Percentiles rank a stretch among this genome's conserved stretches.
Evolutionary conservation across 2,113 vertebrate species (phyloP).

Genomic region (Pagrus major): DNA sequence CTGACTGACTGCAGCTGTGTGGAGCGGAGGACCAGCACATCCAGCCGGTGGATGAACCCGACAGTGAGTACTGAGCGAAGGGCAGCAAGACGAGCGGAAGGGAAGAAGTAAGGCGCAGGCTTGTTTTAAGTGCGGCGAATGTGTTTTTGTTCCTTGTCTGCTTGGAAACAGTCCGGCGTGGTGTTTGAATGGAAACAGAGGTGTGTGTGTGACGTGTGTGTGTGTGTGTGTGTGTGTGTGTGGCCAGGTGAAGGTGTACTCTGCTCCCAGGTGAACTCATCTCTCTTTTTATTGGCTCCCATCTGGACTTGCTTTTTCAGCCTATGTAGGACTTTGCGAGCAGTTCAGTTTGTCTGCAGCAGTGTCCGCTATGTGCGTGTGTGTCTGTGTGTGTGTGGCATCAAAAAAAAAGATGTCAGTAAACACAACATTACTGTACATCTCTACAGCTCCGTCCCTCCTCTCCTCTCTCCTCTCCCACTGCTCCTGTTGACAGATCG

Average conservation of each 20-base stretch:
- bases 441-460: conserved; percentile 7
- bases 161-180: conserved; percentile 64
- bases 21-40: conserved; percentile 62
- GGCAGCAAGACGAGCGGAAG: conserved; percentile 1
- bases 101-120: conserved; percentile 8
- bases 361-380: conserved; percentile 16
- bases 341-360: conserved; percentile 47
- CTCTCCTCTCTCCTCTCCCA: not conserved
- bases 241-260: conserved; percentile 65
- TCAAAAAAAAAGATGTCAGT: conserved; percentile 35
- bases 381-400: conserved; percentile 17
- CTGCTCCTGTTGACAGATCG: conserved; percentile 80
- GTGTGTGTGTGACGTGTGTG: not conserved
- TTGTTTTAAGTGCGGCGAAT: conserved; percentile 49
- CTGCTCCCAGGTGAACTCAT: conserved; percentile 68
- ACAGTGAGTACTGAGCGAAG: conserved; percentile 69
- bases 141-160: conserved; percentile 55
- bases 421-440: conserved; percentile 57
- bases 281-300: conserved; percentile 52
- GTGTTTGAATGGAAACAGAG: conserved; percentile 39
- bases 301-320: conserved; percentile 33
- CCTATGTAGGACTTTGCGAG: conserved; percentile 51
- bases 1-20: conserved; percentile 80
- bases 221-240: conserved; percentile 28
- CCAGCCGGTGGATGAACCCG: conserved; percentile 73